Evolutionary conservation across 2,113 vertebrate species (phyloP), one percentile per base, ranked within the genome.

Genomic region (Eulemur macaco): DNA sequence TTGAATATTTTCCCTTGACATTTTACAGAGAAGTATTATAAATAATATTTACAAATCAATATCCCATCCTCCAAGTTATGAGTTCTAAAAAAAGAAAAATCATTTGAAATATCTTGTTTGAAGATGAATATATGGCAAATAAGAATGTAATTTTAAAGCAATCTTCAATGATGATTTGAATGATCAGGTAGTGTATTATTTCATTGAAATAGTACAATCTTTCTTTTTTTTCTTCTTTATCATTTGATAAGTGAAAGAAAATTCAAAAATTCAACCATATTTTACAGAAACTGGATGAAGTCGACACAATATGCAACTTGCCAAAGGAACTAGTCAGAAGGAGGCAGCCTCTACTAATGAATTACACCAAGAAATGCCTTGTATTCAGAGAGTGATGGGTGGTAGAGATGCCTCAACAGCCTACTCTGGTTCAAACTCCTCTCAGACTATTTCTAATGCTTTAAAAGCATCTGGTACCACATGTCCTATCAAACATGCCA

Each of bases 381-480:
- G 56, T 81, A 90, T 81, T 98, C 77, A 52, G 25, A 63, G 42
- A 96, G 54, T 85, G 42, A 90, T 12, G 81, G 60, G 80, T 34
- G 45, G 42, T 63, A 71, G 73, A 47, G 0, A 1, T 18, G 84
- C 64, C 29, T 96, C 69, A 95, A 86, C 68, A 87, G 37, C 91
- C 80, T 74, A 17, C 37, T 94, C 63, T 89, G 89, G 81, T 76
- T 95, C 88, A 87, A 47, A 96, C 18, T 91, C 71, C 31, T 97
- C 96, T 92, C 74, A 95, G 81, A 92, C 45, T 80, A 84, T 93
- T 97, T 93, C 76, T 87, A 76, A 96, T 58, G 64, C 91, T 68
- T 92, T 91, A 91, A 97, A 82, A 86, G 95, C 81, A 95, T 92
- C 96, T 98, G 78, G 78, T 88, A 97, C 95, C 81, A 95, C 92